Evolutionary conservation across 92 coral and sea anemone species (phyloP).

Genomic region (Epizoanthus stellaris): DNA sequence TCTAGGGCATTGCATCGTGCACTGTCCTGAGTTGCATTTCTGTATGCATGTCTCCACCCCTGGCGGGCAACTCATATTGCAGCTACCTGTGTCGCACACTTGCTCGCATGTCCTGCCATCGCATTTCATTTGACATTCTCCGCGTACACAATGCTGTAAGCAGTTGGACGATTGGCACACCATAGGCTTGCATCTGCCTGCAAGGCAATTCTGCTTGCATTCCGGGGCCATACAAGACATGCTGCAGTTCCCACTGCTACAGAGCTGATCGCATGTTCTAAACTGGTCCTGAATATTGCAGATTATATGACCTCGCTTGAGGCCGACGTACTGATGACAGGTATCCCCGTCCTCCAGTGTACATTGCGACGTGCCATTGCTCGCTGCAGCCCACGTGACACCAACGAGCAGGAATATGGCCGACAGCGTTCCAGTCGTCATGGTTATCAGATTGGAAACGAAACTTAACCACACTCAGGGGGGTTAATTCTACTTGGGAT

Average conservation of each 20-base stretch:
- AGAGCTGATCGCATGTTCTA: constrained; percentile 71
- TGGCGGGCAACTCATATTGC: constrained; percentile 76
- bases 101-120: constrained; percentile 70
- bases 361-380: constrained; percentile 1
- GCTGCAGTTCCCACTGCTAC: constrained; percentile 76
- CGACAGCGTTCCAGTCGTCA: background rate
- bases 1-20: constrained; percentile 78
- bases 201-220: constrained; percentile 82
- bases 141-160: constrained; percentile 74
- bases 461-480: no score
- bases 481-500: no score
- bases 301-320: constrained; percentile 32
- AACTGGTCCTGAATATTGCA: constrained; percentile 31
- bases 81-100: constrained; percentile 74
- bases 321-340: constrained; percentile 55
- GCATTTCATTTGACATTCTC: constrained; percentile 83
- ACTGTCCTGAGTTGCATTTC: constrained; percentile 73
- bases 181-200: constrained; percentile 70
- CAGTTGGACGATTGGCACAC: constrained; percentile 65
- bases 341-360: constrained; percentile 29
- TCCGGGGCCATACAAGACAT: constrained; percentile 67
- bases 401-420: background rate
- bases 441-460: no score
- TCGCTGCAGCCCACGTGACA: background rate
- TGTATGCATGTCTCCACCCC: constrained; percentile 75